A percentile compares a stretch with the other conserved stretches of the same genome.
These are phyloP conservation scores for Sandelia bainsii DNA, from an alignment of 2,797 vertebrate species.

Conservation along the genomic window DNA sequence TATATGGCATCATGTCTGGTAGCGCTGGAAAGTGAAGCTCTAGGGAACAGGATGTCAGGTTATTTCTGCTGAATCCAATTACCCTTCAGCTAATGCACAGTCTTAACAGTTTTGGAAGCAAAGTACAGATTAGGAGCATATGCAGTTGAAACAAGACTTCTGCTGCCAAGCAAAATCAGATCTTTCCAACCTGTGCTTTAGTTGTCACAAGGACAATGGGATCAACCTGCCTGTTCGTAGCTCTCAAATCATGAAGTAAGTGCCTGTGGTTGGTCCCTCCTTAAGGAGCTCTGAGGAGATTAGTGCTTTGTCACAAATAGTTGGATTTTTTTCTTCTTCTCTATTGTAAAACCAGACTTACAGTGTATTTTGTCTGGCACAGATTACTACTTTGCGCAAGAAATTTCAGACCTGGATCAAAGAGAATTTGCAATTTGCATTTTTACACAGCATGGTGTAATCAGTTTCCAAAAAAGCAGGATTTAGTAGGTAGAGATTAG, in stretches of 20 bases:
- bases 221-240: slow-evolving; percentile 40
- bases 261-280: slow-evolving; percentile 24
- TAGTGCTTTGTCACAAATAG: slow-evolving; percentile 18
- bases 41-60: slow-evolving; percentile 61
- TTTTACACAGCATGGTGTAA: not conserved
- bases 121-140: slow-evolving; percentile 79
- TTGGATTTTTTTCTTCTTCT: slow-evolving; percentile 16
- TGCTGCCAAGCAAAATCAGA: slow-evolving; percentile 31
- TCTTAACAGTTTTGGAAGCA: slow-evolving; percentile 65
- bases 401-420: slow-evolving; percentile 5
- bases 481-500: slow-evolving; percentile 14
- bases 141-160: slow-evolving; percentile 53
- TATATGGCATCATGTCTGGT: slow-evolving; percentile 27
- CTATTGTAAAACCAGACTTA: slow-evolving; percentile 30
- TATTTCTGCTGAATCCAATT: slow-evolving; percentile 82
- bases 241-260: slow-evolving; percentile 36
- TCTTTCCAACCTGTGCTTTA: slow-evolving; percentile 37
- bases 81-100: slow-evolving; percentile 74
- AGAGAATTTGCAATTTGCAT: not conserved
- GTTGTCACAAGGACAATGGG: slow-evolving; percentile 43
- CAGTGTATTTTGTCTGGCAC: slow-evolving; percentile 2
- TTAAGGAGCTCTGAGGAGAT: slow-evolving; percentile 51
- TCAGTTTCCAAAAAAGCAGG: not conserved
- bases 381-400: not conserved
- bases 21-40: slow-evolving; percentile 15